These are phyloP conservation scores for Nannoperca australis DNA, from an alignment of 2,797 vertebrate species.

Conservation along the genomic window DNA sequence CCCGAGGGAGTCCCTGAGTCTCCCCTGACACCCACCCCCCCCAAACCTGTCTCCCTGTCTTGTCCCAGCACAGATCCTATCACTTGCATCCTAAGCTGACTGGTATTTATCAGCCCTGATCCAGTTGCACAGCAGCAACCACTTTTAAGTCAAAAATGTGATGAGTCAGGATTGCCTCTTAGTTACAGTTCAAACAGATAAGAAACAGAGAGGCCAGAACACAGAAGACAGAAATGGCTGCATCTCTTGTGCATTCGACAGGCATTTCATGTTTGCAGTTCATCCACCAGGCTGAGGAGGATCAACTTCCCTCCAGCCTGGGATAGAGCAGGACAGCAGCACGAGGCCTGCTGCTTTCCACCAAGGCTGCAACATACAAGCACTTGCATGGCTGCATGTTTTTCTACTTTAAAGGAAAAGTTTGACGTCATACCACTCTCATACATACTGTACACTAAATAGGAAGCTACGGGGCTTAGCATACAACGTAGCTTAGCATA, in stretches of 20 bases:
- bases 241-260: conserved; percentile 1
- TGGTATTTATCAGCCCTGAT: conserved; percentile 69
- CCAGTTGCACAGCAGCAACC: conserved; percentile 62
- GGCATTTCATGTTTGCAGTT: conserved; percentile 10
- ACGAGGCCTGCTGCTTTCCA: neutral
- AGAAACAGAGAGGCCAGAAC: conserved; percentile 22
- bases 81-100: conserved; percentile 62
- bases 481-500: neutral
- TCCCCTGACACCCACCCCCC: neutral
- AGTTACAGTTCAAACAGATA: conserved; percentile 55
- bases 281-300: neutral
- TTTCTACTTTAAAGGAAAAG: no score
- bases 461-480: neutral
- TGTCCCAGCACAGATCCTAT: conserved; percentile 49
- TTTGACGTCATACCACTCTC: neutral
- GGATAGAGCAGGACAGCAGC: neutral
- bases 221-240: neutral
- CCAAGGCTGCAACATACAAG: neutral
- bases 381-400: neutral
- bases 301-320: neutral
- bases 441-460: neutral
- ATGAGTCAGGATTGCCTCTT: conserved; percentile 56
- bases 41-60: conserved; percentile 9
- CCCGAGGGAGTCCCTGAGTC: conserved; percentile 66
- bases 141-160: conserved; percentile 69